phyloP scores from a whole-genome alignment of 2,113 vertebrate genomes.

The Ia io region DNA sequence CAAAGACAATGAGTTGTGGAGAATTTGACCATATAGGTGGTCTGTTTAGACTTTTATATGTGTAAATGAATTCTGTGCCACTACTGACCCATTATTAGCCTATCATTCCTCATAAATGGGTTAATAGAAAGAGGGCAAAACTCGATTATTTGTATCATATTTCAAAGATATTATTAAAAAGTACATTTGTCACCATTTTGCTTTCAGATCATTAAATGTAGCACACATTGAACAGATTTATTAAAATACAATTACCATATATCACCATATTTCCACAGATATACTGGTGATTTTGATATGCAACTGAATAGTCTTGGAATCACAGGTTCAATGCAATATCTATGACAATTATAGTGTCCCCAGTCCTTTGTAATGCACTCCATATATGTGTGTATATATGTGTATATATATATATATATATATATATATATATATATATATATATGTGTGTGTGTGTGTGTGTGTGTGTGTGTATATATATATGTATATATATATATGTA shows the following conservation, averaged over 20 bases:
- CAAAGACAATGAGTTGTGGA: not conserved
- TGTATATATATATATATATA: not conserved
- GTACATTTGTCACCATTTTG: not conserved
- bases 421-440: not conserved
- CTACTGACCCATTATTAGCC: not conserved
- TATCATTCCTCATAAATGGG: not conserved
- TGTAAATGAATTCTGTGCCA: not conserved
- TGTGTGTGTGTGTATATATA: no score
- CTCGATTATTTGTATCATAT: not conserved
- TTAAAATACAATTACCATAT: not conserved
- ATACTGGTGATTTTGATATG: not conserved
- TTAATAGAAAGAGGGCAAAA: not conserved
- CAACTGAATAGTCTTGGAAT: not conserved
- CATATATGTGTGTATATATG: no score
- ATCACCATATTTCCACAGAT: not conserved
- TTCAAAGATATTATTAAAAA: not conserved
- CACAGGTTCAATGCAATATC: not conserved
- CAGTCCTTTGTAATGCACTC: not conserved
- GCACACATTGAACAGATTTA: not conserved
- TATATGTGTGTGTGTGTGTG: no score
- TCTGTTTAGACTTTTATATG: not conserved
- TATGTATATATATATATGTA: no score
- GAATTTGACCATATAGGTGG: not conserved
- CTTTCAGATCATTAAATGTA: constrained; percentile 20
- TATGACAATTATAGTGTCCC: not conserved